A percentile compares a stretch with the other conserved stretches of the same genome.
These are phyloP conservation scores for Choloepus didactylus DNA, from an alignment of 2,797 vertebrate species.

Conservation along the genomic window DNA sequence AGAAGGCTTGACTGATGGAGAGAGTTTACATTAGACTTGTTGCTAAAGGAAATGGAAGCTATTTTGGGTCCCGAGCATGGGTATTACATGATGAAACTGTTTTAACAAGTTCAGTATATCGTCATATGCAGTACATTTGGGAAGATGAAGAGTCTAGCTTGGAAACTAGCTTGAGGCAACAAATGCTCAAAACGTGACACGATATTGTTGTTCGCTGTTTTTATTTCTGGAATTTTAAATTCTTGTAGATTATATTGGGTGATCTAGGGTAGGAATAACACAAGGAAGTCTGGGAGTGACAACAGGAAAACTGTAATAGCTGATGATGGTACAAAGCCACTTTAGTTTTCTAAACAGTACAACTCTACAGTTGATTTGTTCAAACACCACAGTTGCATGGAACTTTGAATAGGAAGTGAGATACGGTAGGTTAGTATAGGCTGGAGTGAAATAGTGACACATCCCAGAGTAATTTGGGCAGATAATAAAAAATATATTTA, in stretches of 20 bases:
- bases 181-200: not conserved
- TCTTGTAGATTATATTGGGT: conserved; percentile 18
- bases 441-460: too few species aligned
- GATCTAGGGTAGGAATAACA: not conserved
- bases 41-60: not conserved
- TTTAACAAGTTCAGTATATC: not conserved
- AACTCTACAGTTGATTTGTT: too few species aligned
- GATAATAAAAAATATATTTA: too few species aligned
- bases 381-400: too few species aligned
- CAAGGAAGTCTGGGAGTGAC: not conserved
- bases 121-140: not conserved
- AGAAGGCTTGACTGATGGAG: not conserved
- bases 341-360: too few species aligned
- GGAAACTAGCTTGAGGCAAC: not conserved
- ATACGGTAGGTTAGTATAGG: too few species aligned
- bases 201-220: not conserved
- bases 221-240: not conserved
- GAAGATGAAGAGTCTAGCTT: not conserved
- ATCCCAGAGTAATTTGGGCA: too few species aligned
- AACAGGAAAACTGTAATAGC: not conserved
- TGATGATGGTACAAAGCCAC: not conserved
- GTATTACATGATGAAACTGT: not conserved
- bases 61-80: not conserved
- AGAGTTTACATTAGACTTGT: not conserved
- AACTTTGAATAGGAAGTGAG: too few species aligned